These are phyloP conservation scores for Drosophila quinaria DNA, from an alignment of 2,888 invertebrate genomes.

Conservation along the genomic window DNA sequence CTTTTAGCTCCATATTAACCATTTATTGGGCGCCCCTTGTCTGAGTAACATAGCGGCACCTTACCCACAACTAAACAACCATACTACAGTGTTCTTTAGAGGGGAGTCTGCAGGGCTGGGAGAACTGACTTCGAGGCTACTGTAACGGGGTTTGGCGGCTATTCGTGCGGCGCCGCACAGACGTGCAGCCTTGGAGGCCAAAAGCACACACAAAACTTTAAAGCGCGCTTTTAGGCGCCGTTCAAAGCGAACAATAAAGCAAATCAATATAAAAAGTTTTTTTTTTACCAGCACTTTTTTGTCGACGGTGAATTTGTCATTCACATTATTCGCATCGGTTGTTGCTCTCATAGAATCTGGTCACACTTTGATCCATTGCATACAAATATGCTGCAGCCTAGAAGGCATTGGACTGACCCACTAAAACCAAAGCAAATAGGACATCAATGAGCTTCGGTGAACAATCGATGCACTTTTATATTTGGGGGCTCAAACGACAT, in stretches of 20 bases:
- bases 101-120: not conserved
- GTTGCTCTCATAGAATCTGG: not conserved
- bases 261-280: not conserved
- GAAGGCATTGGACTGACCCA: too few relatives aligned
- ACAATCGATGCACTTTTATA: too few relatives aligned
- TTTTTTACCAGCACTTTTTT: not conserved
- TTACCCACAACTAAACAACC: constrained; percentile 1
- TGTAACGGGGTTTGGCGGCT: constrained; percentile 59
- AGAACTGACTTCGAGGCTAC: constrained; percentile 45
- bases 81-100: not conserved
- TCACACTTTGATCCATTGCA: not conserved
- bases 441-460: too few relatives aligned
- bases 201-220: constrained; percentile 49
- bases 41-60: constrained; percentile 34
- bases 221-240: constrained; percentile 59
- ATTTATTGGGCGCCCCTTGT: constrained; percentile 76
- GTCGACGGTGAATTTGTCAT: not conserved
- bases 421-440: too few relatives aligned
- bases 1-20: constrained; percentile 76
- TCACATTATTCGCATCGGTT: not conserved
- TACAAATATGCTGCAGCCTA: not conserved
- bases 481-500: too few relatives aligned
- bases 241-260: not conserved
- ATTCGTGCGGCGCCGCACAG: constrained; percentile 77
- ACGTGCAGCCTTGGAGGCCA: constrained; percentile 73